Percentiles rank a stretch among this genome's conserved stretches.
phyloP scores from a whole-genome alignment of 1,140 invertebrate species.

The Tetramorium parvispinum region DNA sequence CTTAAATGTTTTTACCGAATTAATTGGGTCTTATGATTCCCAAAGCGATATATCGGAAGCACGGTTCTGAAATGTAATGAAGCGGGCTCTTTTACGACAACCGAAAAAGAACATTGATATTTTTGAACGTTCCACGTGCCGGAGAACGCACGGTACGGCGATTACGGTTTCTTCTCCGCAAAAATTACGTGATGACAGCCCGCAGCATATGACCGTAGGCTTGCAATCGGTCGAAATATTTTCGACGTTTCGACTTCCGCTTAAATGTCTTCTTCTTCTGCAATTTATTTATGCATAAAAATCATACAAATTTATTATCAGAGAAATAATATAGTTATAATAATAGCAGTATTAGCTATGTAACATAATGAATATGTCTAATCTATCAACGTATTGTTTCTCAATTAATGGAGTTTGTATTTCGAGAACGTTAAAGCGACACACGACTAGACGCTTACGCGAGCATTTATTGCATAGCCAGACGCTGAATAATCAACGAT shows the following conservation, averaged over 20 bases:
- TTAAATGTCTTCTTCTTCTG: neutral
- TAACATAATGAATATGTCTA: neutral
- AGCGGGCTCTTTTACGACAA: conserved; percentile 12
- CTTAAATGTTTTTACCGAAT: conserved; percentile 62
- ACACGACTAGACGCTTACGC: conserved; percentile 69
- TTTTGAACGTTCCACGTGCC: conserved; percentile 72
- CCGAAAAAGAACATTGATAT: conserved; percentile 64
- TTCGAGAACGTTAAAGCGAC: conserved; percentile 66
- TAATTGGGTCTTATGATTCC: neutral
- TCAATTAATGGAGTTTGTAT: conserved; percentile 63
- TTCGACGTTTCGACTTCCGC: neutral
- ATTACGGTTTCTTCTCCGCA: conserved; percentile 59
- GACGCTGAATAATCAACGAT: conserved; percentile 75
- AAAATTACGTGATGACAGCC: conserved; percentile 19
- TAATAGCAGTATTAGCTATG: neutral
- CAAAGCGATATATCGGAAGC: conserved; percentile 57
- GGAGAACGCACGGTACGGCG: conserved; percentile 28
- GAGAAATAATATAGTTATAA: neutral
- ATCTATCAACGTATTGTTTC: conserved; percentile 34
- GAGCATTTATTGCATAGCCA: conserved; percentile 36
- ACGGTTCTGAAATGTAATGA: conserved; percentile 37
- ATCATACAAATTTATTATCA: neutral
- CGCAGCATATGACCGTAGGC: neutral
- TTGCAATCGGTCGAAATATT: conserved; percentile 6
- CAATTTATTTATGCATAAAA: neutral